Conservation (phyloP, 2,888 invertebrate genomes). For the Caenorhabditis sp. region DNA sequence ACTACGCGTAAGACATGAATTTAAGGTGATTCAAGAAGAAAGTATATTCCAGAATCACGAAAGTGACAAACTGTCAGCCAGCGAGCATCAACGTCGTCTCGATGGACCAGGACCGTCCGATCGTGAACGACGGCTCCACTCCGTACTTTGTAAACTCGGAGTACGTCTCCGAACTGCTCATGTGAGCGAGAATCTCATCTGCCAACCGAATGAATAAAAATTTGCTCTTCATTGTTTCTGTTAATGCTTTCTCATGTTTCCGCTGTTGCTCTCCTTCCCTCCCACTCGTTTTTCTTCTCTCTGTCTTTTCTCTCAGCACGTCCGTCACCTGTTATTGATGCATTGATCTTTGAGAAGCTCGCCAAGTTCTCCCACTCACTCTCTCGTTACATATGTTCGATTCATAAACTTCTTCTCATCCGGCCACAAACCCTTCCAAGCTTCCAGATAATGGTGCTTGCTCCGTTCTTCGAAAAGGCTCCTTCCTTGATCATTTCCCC, state of each 20-base stretch:
- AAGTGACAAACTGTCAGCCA: constrained; percentile 6
- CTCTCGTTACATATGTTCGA: constrained; percentile 34
- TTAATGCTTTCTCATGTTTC: too few species aligned
- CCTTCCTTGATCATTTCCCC: constrained; percentile 76
- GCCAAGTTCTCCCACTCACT: not conserved
- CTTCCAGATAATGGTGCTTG: constrained; percentile 59
- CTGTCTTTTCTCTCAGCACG: not conserved
- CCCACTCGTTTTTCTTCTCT: constrained; percentile 24
- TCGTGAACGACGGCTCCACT: constrained; percentile 26
- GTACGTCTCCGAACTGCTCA: constrained; percentile 56
- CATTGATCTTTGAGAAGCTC: constrained; percentile 29
- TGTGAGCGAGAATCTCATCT: constrained; percentile 18
- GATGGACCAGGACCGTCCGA: constrained; percentile 10
- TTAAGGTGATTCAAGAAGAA: too few species aligned
- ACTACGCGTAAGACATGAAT: constrained; percentile 24
- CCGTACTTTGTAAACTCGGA: constrained; percentile 56
- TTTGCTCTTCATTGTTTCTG: too few species aligned
- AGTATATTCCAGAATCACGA: constrained; percentile 35
- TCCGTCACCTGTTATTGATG: constrained; percentile 47
- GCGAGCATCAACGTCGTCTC: constrained; percentile 10
- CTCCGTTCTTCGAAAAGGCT: constrained; percentile 77
- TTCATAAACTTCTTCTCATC: not conserved
- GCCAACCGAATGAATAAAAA: too few species aligned
- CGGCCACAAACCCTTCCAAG: not conserved
- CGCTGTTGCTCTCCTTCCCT: constrained; percentile 14